phyloP scores from a whole-genome alignment of 2,888 invertebrate genomes.

The Nephrotoma guestfalica region DNA sequence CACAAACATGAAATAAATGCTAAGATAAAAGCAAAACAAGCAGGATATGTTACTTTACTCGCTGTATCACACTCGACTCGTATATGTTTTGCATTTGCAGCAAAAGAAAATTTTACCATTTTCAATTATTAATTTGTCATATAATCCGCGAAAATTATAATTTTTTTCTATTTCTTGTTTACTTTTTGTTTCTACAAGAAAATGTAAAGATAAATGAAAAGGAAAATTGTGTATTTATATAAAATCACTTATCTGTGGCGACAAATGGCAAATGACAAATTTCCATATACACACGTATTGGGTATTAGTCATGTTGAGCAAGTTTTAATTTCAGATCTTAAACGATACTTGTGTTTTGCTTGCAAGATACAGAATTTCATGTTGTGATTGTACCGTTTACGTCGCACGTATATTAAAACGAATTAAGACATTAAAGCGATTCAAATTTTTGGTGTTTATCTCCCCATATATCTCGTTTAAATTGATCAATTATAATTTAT shows the following conservation, averaged over 20 bases:
- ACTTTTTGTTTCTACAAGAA: background rate
- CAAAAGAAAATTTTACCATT: background rate
- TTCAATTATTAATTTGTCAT: background rate
- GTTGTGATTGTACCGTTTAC: background rate
- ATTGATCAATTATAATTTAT: background rate
- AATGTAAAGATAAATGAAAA: background rate
- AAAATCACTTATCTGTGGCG: background rate
- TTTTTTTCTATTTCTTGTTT: background rate
- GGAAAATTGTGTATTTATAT: background rate
- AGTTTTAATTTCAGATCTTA: background rate
- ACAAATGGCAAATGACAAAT: background rate
- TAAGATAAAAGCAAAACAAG: background rate
- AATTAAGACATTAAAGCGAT: background rate
- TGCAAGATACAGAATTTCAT: background rate
- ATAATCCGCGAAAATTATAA: background rate
- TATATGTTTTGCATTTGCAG: background rate
- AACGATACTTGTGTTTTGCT: background rate
- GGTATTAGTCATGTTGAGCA: background rate
- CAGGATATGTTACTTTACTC: background rate
- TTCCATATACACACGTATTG: background rate
- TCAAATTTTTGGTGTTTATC: background rate
- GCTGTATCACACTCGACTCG: background rate
- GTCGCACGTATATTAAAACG: background rate
- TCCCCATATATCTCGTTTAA: background rate
- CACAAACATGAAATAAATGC: background rate